Evolutionary conservation across 2,113 vertebrate genomes (phyloP), one percentile per base, ranked within the genome.

Genomic region (Phainopepla nitens): DNA sequence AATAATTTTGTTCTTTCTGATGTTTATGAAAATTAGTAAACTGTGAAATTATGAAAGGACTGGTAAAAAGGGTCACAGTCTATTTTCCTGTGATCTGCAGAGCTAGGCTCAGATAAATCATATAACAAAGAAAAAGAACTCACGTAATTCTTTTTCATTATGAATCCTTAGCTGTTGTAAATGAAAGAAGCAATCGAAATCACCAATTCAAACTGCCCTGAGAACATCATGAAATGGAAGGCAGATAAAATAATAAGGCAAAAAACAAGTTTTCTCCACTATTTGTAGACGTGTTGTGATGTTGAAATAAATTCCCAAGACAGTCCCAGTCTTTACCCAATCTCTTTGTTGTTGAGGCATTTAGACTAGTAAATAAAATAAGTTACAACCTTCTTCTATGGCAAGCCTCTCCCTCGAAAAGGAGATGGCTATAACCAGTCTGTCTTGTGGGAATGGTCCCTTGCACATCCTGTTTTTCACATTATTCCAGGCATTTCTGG

Each of bases 21-120:
- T 92, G 91, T 89, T 90, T 92, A 64, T 79, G 83, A 89, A 77
- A 91, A 94, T 87, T 58, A 57, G 64, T 79, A 72, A 94, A 83
- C 75, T 80, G 51, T 64, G 54, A 96, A 95, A 92, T n/a, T 16
- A 77, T 73, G 71, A 76, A 76, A 86, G 50, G 54, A 70, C 33
- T 77, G 11, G 5, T 58, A 73, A 70, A 87, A 88, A 73, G 45
- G 58, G 71, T 86, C 85, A 69, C 27, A 27, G 18, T 77, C 42
- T 51, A 60, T 87, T 80, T 88, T 92, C 33, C 79, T 70, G 62
- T 77, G 68, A 90, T 86, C 49, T 88, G 18, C 33, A 42, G 82
- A 65, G 61, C 54, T 80, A 35, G 75, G 21, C 39, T 92, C 27
- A 62, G 29, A 81, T 44, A 47, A 89, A 81, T 83, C 68, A 70